phyloP scores from a whole-genome alignment of 2,113 vertebrate species.

The Formicarius rufipectus region DNA sequence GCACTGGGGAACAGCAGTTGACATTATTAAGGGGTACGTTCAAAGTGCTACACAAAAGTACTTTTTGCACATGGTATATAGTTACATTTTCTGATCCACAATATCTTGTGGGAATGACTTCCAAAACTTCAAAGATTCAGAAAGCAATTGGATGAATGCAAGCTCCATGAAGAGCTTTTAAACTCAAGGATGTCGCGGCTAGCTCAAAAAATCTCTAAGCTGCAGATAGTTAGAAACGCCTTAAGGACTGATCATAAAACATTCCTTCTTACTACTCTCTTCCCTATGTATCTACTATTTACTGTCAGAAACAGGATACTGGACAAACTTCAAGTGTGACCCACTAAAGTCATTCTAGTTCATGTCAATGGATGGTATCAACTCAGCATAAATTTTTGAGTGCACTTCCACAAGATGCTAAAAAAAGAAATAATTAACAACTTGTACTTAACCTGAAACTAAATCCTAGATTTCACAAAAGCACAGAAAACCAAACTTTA shows the following conservation, averaged over 20 bases:
- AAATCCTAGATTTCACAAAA: not conserved
- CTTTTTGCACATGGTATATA: not conserved
- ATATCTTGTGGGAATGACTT: not conserved
- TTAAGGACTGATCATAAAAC: not conserved
- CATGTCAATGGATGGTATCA: not conserved
- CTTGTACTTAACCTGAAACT: not conserved
- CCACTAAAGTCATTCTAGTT: not conserved
- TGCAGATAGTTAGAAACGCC: not conserved
- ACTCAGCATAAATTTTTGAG: not conserved
- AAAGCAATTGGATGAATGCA: not conserved
- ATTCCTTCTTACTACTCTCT: not conserved
- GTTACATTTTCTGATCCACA: not conserved
- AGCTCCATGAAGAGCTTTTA: not conserved
- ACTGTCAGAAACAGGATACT: not conserved
- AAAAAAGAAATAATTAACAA: not conserved
- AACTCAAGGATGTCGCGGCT: not conserved
- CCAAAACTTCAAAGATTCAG: not conserved
- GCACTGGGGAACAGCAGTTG: not conserved
- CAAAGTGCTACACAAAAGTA: not conserved
- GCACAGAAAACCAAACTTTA: not conserved
- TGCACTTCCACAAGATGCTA: not conserved
- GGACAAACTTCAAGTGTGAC: not conserved
- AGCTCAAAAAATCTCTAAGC: not conserved
- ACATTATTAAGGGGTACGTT: not conserved
- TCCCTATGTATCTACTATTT: not conserved